phyloP scores from a whole-genome alignment of 2,113 vertebrate genomes.

The Pica pica region DNA sequence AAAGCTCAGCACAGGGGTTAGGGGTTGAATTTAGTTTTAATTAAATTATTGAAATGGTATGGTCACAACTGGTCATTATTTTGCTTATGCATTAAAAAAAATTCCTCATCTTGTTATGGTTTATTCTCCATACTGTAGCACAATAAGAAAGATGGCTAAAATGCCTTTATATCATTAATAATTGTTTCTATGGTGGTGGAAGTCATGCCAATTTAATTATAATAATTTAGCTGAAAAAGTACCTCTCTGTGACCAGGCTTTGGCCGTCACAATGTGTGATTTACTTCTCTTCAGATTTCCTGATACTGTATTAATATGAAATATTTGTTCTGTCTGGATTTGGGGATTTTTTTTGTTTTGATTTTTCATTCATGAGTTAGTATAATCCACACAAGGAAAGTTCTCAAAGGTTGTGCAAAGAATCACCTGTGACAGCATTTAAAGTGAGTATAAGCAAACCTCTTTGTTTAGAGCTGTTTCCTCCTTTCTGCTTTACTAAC shows the following conservation, averaged over 20 bases:
- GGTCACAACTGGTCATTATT: neutral
- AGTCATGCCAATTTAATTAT: neutral
- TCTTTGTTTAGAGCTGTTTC: neutral
- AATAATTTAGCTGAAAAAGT: neutral
- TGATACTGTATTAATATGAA: neutral
- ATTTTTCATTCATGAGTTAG: neutral
- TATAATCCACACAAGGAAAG: neutral
- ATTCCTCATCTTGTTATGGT: neutral
- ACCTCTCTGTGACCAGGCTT: neutral
- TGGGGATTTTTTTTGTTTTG: neutral
- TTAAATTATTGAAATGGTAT: neutral
- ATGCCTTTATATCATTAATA: neutral
- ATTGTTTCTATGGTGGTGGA: neutral
- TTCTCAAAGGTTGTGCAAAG: neutral
- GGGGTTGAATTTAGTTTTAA: neutral
- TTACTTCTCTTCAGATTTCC: neutral
- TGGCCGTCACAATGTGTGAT: neutral
- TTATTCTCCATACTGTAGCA: neutral
- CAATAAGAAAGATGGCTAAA: neutral
- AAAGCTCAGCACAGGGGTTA: neutral
- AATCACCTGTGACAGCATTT: neutral
- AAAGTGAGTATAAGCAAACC: neutral
- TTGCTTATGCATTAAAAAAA: neutral
- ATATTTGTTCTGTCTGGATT: neutral
- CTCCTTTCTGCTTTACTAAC: neutral